Base-by-base conservation (phyloP, 1,140 invertebrate species). In the Aphaenogaster ashmeadi region DNA sequence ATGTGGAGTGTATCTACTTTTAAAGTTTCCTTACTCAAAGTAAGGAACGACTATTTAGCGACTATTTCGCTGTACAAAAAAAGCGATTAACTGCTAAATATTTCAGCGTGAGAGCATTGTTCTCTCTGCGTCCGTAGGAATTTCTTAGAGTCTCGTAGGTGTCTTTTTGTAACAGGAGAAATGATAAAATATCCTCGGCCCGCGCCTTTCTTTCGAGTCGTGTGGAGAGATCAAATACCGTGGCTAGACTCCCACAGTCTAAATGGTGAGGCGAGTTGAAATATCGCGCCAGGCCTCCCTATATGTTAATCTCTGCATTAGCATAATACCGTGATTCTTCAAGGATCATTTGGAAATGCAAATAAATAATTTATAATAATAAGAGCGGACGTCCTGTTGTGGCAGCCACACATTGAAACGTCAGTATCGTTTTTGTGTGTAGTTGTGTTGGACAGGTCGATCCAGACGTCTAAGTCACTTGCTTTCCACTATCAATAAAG, bases 311-410 rank as follows among this genome's bases (percentile, higher is more conserved):
- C 95, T 88, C 89, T 78, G 89, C 87, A 95, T 95, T 95, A 95
- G 94, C 95, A 95, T 95, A 95, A 95, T 95, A 95, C 93, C 89
- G 93, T 95, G 95, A 95, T 95, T 95, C 95, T 94, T 95, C 95
- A 95, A 93, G 94, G 91, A 94, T 95, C 95, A 95, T 95, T 95
- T 95, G 92, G 92, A 95, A 95, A 95, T 93, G 93, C 94, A 95
- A 95, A 95, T 95, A 95, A 95, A 95, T 95, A 95, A 95, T 95
- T 95, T 95, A 94, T 95, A 95, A 95, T 93, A 94, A 94, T 94
- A 94, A 93, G 90, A 92, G 91, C 91, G 90, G 89, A 89, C 91
- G 87, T 84, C 79, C 88, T 91, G 91, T 91, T 91, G 90, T 91
- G 91, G 87, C 89, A 91, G 89, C 58, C 64, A 62, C 58, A 80